Evolutionary conservation across 1,140 invertebrate genomes (phyloP), one percentile per base, ranked within the genome.

Genomic region (Calliphora vicina): DNA sequence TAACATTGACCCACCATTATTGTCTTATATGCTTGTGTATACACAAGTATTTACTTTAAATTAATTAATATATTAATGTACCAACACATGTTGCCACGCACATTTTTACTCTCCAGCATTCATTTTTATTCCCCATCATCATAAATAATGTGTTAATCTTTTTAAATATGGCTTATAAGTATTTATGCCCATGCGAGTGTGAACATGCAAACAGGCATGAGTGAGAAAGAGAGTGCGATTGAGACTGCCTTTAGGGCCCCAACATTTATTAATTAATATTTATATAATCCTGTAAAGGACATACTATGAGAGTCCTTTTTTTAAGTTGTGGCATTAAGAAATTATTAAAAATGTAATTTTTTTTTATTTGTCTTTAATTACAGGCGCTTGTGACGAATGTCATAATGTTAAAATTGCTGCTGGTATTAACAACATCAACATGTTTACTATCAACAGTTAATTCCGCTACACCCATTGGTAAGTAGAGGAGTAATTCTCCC

Each of bases 401-500:
- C 85, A 89, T 89, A 89, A 89, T 89, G 88, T 86, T 88, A 82
- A 89, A 85, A 84, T 84, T 86, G 84, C 80, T 84, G 82, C 85
- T 87, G 84, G 85, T 87, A 83, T 71, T 89, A 83, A 84, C 87
- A 86, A 85, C 87, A 86, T 86, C 88, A 86, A 87, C 88, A 86
- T 89, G 88, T 86, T 86, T 89, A 83, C 82, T 89, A 84, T 86
- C 86, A 82, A 87, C 82, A 85, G 88, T 88, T 89, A 86, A 89
- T 73, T 88, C 88, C 80, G 88, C 87, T 85, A 88, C 88, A 84
- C 88, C 88, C 83, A 89, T 89, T 84, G 88, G 88, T 89, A 85
- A 88, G 87, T 85, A 35, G 10, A 26, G 3, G 8, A 17, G 25
- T 26, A 43, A 29, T 20, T 29, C 9, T n/a, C 0, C 8, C n/a